Base-by-base conservation (phyloP, 2,113 vertebrate species). In the Empidonax traillii region DNA sequence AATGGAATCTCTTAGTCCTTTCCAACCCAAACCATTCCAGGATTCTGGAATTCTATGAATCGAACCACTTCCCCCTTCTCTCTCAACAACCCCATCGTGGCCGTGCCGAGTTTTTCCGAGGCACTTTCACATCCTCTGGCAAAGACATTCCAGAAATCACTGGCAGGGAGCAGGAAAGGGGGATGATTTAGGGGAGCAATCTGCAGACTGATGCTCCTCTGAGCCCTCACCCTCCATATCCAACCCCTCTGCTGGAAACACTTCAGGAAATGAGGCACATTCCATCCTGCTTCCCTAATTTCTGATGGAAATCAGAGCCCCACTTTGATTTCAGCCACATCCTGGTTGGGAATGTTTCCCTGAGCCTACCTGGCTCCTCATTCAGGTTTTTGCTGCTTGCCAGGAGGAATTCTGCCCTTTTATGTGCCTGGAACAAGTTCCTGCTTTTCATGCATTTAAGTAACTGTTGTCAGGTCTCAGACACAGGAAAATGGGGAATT, bases 31-130 rank as follows among this genome's bases (percentile, higher is more conserved):
- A 28, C 51, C 51, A 17, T 43, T 12, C 72, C 44, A 9, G 44
- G 37, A 76, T 76, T 68, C 62, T 53, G 1, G 0, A 23, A 31
- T 43, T 18, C 22, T 10, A 7, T 18, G 44, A 55, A 21, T 25
- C 37, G 35, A 58, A 19, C 52, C 44, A 3, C 55, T 21, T 44
- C 59, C 35, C 24, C 4, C 0, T 18, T 77, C 25, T 13, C 35
- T 67, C 47, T 47, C 30, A 16, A 1, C 0, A 4, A 12, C 30
- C 65, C 53, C 14, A 2, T 10, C n/a, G 37, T 0, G 19, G 28
- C 35, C 25, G 14, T 41, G 73, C 44, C 0, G 4, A 30, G 22
- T 20, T 39, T 80, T 69, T 44, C 87, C 24, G 4, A 61, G 39
- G 46, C 5, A 2, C 7, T 47, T 94, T 43, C 0, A 0, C 24